Conservation (phyloP, 2,888 invertebrate species). For the Parthenolecanium corni region DNA sequence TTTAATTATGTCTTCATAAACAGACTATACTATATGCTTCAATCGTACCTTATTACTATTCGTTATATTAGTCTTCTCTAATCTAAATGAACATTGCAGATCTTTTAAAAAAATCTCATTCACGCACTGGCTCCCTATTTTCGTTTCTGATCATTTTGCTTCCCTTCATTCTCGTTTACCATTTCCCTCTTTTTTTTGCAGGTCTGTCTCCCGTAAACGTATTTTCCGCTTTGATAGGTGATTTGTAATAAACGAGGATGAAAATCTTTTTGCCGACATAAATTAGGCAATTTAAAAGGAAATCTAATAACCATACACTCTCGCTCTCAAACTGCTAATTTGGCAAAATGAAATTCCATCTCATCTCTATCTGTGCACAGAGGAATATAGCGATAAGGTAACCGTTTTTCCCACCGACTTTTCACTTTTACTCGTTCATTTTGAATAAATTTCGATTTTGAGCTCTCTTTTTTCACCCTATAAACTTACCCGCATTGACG, state of each 20-base stretch:
- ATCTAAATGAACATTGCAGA: too few species aligned
- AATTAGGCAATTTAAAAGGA: slow-evolving; percentile 26
- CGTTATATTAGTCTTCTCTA: too few species aligned
- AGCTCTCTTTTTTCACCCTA: not conserved
- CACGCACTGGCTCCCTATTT: too few species aligned
- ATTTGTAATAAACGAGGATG: slow-evolving; percentile 23
- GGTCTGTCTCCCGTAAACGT: not conserved
- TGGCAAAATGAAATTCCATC: slow-evolving; percentile 26
- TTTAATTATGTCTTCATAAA: too few species aligned
- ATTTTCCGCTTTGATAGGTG: slow-evolving; percentile 24
- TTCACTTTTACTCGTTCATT: not conserved
- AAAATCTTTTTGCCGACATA: slow-evolving; percentile 24
- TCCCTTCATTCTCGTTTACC: too few species aligned
- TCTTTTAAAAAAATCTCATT: too few species aligned
- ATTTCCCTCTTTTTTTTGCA: too few species aligned
- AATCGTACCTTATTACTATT: too few species aligned
- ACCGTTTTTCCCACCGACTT: too few species aligned
- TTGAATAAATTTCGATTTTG: slow-evolving; percentile 21
- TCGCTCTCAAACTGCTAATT: slow-evolving; percentile 21
- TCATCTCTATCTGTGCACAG: slow-evolving; percentile 2
- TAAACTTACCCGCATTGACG: not conserved
- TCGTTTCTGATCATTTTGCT: too few species aligned
- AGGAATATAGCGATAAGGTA: not conserved
- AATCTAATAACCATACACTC: slow-evolving; percentile 25
- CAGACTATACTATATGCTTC: too few species aligned